Evolutionary conservation across 2,113 vertebrate species (phyloP).

Genomic region (Erinaceus europaeus): DNA sequence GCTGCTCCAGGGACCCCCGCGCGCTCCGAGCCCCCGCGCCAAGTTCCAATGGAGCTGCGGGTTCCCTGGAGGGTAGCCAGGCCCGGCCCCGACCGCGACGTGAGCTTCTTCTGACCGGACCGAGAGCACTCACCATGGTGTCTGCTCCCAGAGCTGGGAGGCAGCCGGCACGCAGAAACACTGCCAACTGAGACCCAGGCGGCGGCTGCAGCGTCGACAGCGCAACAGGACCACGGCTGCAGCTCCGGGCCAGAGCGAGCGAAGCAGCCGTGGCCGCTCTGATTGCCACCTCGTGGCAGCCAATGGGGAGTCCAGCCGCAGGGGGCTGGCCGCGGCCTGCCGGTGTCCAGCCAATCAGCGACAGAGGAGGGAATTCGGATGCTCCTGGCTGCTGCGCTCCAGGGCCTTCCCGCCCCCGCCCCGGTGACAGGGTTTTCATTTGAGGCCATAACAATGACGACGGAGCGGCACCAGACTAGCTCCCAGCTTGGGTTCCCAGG

Average conservation of each 20-base stretch:
- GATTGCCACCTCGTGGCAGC: constrained; percentile 61
- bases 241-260: not conserved
- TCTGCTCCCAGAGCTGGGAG: not conserved
- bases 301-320: constrained; percentile 56
- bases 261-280: not conserved
- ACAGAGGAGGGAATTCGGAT: constrained; percentile 64
- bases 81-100: not conserved
- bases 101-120: not conserved
- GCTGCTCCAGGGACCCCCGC: not conserved
- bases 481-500: not conserved
- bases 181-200: not conserved
- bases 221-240: not conserved
- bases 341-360: constrained; percentile 53
- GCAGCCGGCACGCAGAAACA: not conserved
- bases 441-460: not conserved
- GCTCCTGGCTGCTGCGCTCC: not conserved
- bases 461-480: not conserved
- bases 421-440: not conserved
- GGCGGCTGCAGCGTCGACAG: not conserved
- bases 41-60: not conserved
- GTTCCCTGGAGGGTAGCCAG: not conserved
- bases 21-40: not conserved
- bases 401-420: constrained; percentile 16
- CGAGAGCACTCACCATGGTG: constrained; percentile 66
- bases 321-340: not conserved